Conservation (phyloP, 2,113 vertebrate species). For the Albula goreensis region DNA sequence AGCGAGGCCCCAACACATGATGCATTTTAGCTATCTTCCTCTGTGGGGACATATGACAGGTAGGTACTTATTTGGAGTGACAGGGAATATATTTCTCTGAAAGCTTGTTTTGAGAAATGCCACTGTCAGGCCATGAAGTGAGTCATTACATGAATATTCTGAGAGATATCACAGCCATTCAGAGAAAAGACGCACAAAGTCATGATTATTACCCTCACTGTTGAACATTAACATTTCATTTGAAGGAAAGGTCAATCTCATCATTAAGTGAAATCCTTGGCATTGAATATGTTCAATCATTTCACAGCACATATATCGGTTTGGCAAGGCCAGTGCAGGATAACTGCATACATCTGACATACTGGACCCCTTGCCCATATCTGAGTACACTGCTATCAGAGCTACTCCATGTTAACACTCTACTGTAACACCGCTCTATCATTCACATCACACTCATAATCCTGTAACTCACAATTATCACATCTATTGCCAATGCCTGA, state of each 20-base stretch:
- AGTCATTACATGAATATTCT: neutral
- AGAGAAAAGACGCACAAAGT: too few species aligned
- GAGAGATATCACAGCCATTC: neutral
- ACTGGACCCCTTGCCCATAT: too few species aligned
- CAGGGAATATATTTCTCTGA: neutral
- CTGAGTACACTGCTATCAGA: too few species aligned
- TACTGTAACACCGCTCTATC: neutral
- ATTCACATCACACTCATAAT: neutral
- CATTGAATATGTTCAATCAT: too few species aligned
- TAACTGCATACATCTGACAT: too few species aligned
- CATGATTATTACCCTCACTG: too few species aligned
- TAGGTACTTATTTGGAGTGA: conserved; percentile 18
- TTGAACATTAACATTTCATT: neutral
- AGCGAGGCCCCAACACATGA: conserved; percentile 22
- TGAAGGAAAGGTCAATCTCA: neutral
- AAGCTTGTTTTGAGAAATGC: neutral
- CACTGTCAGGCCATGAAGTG: neutral
- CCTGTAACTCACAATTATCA: neutral
- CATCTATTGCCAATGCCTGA: neutral
- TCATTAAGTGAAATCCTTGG: too few species aligned
- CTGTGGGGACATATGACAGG: conserved; percentile 26
- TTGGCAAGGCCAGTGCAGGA: too few species aligned
- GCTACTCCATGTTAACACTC: neutral
- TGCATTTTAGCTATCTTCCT: conserved; percentile 22
- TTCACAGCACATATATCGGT: too few species aligned